phyloP scores from a whole-genome alignment of 2,888 invertebrate genomes.

The Ceraclea dissimilis region DNA sequence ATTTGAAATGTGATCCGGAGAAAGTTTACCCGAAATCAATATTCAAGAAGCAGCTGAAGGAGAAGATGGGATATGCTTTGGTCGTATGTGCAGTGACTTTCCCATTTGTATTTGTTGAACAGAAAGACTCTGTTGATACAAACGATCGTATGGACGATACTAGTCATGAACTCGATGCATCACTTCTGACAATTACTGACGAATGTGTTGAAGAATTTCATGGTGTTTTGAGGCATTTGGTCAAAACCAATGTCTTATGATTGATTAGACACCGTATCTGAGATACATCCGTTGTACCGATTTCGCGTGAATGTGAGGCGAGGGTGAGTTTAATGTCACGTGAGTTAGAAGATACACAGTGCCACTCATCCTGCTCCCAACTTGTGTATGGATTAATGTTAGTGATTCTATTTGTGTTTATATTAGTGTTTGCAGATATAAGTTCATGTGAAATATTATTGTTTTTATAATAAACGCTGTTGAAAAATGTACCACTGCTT shows the following conservation, averaged over 20 bases:
- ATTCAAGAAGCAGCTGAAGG: conserved; percentile 9
- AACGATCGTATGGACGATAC: background rate
- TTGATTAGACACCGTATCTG: no score
- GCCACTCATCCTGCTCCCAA: no score
- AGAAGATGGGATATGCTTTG: conserved; percentile 4
- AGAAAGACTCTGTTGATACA: background rate
- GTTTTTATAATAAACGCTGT: no score
- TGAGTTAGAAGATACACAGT: no score
- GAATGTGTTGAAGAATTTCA: conserved; percentile 6
- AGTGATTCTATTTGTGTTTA: no score
- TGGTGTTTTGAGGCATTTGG: conserved; percentile 11
- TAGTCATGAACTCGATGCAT: background rate
- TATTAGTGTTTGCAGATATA: no score
- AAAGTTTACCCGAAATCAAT: conserved; percentile 7
- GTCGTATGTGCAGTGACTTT: background rate
- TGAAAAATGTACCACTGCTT: no score
- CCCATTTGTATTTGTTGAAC: background rate
- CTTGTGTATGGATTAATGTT: no score
- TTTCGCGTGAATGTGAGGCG: no score
- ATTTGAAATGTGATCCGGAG: conserved; percentile 3
- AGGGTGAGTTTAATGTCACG: no score
- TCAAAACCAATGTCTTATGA: conserved; percentile 1
- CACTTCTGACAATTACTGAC: conserved; percentile 1
- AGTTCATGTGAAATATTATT: no score
- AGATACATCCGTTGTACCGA: no score